Evolutionary conservation across 2,113 vertebrate species (phyloP), one percentile per base, ranked within the genome.

Genomic region (Tympanuchus pallidicinctus): DNA sequence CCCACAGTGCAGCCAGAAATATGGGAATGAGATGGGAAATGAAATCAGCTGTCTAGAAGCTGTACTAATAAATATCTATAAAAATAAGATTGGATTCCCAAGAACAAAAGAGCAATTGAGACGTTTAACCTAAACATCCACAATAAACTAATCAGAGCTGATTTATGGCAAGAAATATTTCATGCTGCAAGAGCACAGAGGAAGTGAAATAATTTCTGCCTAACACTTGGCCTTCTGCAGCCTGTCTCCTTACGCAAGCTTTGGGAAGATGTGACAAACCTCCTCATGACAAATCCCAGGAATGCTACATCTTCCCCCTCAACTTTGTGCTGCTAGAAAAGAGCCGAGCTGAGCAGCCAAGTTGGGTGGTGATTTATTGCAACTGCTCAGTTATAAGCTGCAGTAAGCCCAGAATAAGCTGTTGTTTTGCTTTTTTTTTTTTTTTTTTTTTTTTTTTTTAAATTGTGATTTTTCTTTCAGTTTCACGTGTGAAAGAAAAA

Each of bases 141-240:
- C 82, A 70, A 83, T 92, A 94, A 96, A 92, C 89, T 92, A 95
- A 80, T 92, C 59, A 32, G 85, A 36, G 61, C 48, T 93, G 93
- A 73, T 94, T 95, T 81, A 93, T 92, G 66, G 59, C 0, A 1
- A 90, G 84, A 78, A 89, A 24, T 40, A 38, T 59, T 91, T 93
- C 59, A 74, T 48, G 32, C 50, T 79, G 71, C 70, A 54, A 78
- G 80, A 73, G 25, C 47, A 56, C 4, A 27, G 71, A 85, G 90
- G 91, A 92, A 92, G 88, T 82, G 95, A 84, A 96, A 93, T 92
- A 89, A 89, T 94, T 86, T 88, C 87, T 95, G 87, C 92, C 85
- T 87, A 70, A 27, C 63, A 19, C 52, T 92, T 93, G 93, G 88
- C 88, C 60, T 82, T 72, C 34, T 81, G 77, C 66, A 76, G 77